Percentiles rank a stretch among this genome's conserved stretches.
These are phyloP conservation scores for Cololabis saira DNA, from an alignment of 2,113 vertebrate genomes.

Conservation along the genomic window DNA sequence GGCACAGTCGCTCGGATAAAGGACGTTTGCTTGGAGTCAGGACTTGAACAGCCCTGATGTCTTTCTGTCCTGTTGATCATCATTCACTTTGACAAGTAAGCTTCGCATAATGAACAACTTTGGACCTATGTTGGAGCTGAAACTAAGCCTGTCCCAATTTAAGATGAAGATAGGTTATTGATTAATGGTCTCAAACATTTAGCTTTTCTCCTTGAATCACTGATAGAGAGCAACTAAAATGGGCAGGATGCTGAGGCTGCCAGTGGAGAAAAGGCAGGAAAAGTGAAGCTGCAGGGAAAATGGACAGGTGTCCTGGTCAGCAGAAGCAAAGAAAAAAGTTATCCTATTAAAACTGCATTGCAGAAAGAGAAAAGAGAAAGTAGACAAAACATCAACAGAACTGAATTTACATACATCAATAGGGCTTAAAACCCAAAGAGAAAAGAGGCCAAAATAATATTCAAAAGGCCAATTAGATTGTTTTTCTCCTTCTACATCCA, in stretches of 20 bases:
- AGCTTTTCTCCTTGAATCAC: slow-evolving; percentile 24
- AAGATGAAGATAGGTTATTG: slow-evolving; percentile 66
- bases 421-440: no score
- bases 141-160: slow-evolving; percentile 52
- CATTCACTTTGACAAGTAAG: slow-evolving; percentile 66
- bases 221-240: slow-evolving; percentile 25
- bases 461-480: neutral
- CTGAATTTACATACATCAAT: no score
- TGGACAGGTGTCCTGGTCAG: slow-evolving; percentile 41
- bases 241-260: slow-evolving; percentile 41
- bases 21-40: slow-evolving; percentile 36
- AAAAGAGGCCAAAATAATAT: neutral
- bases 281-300: slow-evolving; percentile 10
- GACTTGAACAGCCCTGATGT: slow-evolving; percentile 47
- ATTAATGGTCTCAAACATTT: slow-evolving; percentile 57
- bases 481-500: slow-evolving; percentile 13
- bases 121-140: slow-evolving; percentile 34
- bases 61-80: slow-evolving; percentile 52
- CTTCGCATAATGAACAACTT: slow-evolving; percentile 60
- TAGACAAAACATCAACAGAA: neutral
- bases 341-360: neutral
- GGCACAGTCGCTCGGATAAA: slow-evolving; percentile 16
- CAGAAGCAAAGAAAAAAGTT: slow-evolving; percentile 16
- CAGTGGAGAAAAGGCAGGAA: neutral
- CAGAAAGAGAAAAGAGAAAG: neutral